Conservation (phyloP, 2,888 invertebrate genomes). For the Drosophila niveifrons region DNA sequence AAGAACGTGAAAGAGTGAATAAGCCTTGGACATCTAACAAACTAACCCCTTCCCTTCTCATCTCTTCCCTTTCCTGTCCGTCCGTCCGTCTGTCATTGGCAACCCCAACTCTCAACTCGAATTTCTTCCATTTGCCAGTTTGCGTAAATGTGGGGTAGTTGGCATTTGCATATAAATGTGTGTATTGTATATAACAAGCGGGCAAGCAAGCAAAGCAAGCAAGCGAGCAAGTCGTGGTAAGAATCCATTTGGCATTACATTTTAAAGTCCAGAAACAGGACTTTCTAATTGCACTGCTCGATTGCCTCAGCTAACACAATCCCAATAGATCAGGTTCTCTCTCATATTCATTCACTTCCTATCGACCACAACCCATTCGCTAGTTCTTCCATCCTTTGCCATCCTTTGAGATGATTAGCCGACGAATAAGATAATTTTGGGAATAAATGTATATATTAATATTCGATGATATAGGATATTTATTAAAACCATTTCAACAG, state of each 20-base stretch:
- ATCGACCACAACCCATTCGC: not conserved
- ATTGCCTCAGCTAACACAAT: constrained; percentile 8
- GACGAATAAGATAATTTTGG: no score
- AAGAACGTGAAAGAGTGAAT: constrained; percentile 62
- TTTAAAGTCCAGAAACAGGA: constrained; percentile 40
- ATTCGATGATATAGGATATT: no score
- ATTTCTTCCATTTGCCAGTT: constrained; percentile 3
- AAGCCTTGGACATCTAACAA: constrained; percentile 41
- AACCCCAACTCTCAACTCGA: not conserved
- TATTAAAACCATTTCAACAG: no score
- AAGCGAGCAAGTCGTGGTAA: constrained; percentile 20
- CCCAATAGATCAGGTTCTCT: constrained; percentile 2
- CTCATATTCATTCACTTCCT: not conserved
- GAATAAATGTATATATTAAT: no score
- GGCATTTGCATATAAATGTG: constrained; percentile 52
- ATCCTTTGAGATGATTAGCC: not conserved
- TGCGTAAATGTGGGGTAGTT: constrained; percentile 46
- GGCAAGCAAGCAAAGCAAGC: no score
- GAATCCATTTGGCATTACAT: constrained; percentile 52
- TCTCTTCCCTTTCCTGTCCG: not conserved
- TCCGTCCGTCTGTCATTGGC: not conserved
- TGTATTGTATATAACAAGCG: constrained; percentile 26
- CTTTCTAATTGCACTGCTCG: constrained; percentile 26
- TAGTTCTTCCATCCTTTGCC: no score
- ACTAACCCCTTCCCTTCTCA: constrained; percentile 31